Evolutionary conservation across 1,140 invertebrate species (phyloP), one percentile per base, ranked within the genome.

Genomic region (Chrysoperla carnea): DNA sequence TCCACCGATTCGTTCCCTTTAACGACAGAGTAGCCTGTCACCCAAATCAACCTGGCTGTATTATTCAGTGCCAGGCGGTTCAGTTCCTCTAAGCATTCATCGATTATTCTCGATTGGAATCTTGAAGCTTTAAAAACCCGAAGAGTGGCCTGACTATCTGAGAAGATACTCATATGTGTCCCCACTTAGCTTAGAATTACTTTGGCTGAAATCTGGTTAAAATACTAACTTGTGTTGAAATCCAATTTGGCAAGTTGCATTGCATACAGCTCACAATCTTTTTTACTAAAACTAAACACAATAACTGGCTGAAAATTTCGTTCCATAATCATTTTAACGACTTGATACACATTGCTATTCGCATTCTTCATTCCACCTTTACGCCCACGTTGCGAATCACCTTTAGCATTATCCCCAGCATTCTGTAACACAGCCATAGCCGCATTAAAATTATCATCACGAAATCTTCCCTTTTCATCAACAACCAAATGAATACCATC

Each of bases 311-410:
- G 88, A 65, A 98, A 92, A 59, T 92, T 90, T 37, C 89, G 67
- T 58, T 99, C 94, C 86, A 97, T 95, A 17, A 99, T 92, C 84
- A 98, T 97, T 64, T 97, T 94, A 5, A 99, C 84, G 43, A 99
- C 91, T 66, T 97, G 98, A 52, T 91, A 93, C 50, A 94, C 95
- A 56, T 77, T 68, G 17, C 75, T 76, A 37, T 73, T 66, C 47
- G 75, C 70, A 28, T 70, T 73, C 35, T 62, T 72, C 41, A 66
- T 72, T 46, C 73, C 59, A 23, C 76, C 79, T 2, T 78, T 75
- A 53, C 72, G 76, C 0, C 79, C 70, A 1, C 81, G 81, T 45
- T 74, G 72, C 56, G 73, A 69, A 52, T 86, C 84, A 1, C 84
- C 78, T 65, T 84, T 78, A 50, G 73, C 68, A 15, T 77, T 72